Percentiles rank a stretch among this genome's conserved stretches.
These are phyloP conservation scores for Patiria miniata DNA, from an alignment of 35 echinoderm and acorn worm genomes.

Conservation along the genomic window DNA sequence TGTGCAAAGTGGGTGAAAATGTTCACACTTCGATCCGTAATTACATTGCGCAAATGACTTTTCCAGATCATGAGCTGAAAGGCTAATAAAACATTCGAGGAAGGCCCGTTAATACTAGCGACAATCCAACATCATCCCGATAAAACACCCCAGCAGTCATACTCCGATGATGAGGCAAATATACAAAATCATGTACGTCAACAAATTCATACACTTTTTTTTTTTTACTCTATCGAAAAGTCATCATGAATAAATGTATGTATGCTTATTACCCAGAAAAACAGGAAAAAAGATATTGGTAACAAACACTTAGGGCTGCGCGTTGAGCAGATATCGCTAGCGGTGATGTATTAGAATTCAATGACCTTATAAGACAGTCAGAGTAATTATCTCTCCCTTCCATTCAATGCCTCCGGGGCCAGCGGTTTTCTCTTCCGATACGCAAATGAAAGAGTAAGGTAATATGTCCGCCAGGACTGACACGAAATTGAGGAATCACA, in stretches of 20 bases:
- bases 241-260: constrained; percentile 25
- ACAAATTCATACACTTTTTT: too few relatives aligned
- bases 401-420: constrained; percentile 10
- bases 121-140: too few relatives aligned
- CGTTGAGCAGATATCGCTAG: constrained; percentile 1
- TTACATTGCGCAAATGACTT: too few relatives aligned
- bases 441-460: constrained; percentile 33
- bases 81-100: too few relatives aligned
- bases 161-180: too few relatives aligned
- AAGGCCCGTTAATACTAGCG: too few relatives aligned
- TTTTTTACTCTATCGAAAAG: constrained; percentile 7
- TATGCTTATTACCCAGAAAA: not conserved
- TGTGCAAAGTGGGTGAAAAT: too few relatives aligned
- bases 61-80: too few relatives aligned
- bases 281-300: constrained; percentile 10
- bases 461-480: constrained; percentile 32
- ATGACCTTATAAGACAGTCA: constrained; percentile 21
- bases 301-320: constrained; percentile 6
- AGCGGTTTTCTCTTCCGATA: constrained; percentile 19
- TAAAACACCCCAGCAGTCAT: too few relatives aligned
- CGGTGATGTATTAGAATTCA: constrained; percentile 27
- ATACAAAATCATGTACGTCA: too few relatives aligned
- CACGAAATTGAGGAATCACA: constrained; percentile 38
- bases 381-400: constrained; percentile 28
- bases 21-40: too few relatives aligned